Conservation (phyloP, 2,113 vertebrate species). For the Thomomys bottae region DNA sequence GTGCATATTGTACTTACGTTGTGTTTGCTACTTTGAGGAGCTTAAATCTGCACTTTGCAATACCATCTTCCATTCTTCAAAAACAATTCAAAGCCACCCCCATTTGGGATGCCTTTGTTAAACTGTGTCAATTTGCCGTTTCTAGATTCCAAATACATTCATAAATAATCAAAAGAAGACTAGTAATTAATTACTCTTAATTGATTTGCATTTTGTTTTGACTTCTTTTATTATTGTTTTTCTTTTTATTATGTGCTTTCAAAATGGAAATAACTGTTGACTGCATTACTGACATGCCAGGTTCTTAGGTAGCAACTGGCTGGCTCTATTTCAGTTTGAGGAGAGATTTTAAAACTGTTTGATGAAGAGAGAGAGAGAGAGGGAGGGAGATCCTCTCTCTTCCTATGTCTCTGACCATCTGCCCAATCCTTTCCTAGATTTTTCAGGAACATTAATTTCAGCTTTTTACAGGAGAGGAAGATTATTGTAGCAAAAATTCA, state of each 20-base stretch:
- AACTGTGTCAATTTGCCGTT: slow-evolving; percentile 19
- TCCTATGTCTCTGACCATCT: neutral
- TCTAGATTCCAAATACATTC: slow-evolving; percentile 34
- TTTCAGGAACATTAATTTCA: neutral
- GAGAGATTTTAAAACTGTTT: slow-evolving; percentile 20
- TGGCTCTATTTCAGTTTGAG: neutral
- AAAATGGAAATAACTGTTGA: slow-evolving; percentile 20
- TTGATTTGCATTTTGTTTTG: slow-evolving; percentile 50
- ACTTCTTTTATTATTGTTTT: neutral
- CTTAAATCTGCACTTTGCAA: neutral
- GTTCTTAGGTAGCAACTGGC: slow-evolving; percentile 1
- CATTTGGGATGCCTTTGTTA: neutral
- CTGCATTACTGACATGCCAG: neutral
- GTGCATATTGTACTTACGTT: neutral
- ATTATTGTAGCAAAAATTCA: neutral
- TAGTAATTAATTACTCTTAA: slow-evolving; percentile 37
- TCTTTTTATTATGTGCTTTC: slow-evolving; percentile 33
- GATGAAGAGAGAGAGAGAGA: neutral
- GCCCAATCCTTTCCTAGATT: neutral
- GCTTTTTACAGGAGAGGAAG: neutral
- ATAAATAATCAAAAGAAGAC: slow-evolving; percentile 15
- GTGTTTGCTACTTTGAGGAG: neutral
- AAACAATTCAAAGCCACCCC: neutral
- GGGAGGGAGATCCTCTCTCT: neutral
- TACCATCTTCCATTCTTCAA: neutral